Evolutionary conservation across 2,888 invertebrate genomes (phyloP), one percentile per base, ranked within the genome.

Genomic region (Chaetogeoica ovagalla): DNA sequence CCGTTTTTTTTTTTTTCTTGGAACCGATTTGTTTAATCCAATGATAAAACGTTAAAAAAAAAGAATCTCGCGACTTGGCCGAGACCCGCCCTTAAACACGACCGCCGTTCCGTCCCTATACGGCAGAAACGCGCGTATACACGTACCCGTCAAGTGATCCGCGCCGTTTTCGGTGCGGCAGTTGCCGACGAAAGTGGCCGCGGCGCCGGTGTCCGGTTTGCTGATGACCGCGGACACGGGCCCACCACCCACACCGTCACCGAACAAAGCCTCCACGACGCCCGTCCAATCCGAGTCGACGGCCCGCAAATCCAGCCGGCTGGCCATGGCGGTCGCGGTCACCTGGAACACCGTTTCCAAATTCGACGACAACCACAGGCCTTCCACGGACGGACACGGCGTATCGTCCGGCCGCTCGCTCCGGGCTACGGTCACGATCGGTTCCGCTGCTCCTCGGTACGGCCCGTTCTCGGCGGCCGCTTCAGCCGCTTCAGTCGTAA

Each of bases 171-270:
- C 11, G 19, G 52, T 55, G 48, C 69, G 62, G 60, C 70, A 77
- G 37, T 63, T 30, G 11, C 77, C 77, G 62, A 77, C 77, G 39
- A 70, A 77, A 48, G 77, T 77, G 55, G 70, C 69, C 37, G 39
- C 55, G 17, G 15, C 11, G 15, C 70, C 62, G 11, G 62, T 43
- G 15, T n/a, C 19, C 48, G 62, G 62, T 17, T 55, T 48, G 52
- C 70, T 21, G 62, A 77, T 52, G 30, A 55, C 52, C 48, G 52
- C 60, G 60, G 62, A n/a, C 17, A 77, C 13, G 5, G 70, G 69
- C 0, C 77, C 77, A 17, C 52, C 37, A 19, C 30, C 30, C 30
- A 4, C 30, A 4, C 13, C 23, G 48, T 48, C 11, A 9, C 69
- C 70, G 62, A 77, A 77, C 69, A 77, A 9, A 3, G 37, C 15